Evolutionary conservation across 2,797 vertebrate species (phyloP).

Genomic region (Cirrhinus mrigala): DNA sequence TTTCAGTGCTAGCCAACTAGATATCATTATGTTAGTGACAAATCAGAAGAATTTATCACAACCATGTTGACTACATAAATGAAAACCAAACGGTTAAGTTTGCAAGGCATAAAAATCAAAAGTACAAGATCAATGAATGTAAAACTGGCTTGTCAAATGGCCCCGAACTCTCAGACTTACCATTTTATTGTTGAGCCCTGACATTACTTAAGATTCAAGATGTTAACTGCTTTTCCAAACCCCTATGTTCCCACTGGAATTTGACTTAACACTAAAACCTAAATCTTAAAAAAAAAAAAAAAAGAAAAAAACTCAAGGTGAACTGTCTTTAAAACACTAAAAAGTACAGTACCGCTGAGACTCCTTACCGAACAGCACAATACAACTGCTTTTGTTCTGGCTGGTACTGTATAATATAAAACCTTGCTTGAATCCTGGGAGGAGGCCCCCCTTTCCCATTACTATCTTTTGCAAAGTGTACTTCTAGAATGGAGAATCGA

Average conservation of each 20-base stretch:
- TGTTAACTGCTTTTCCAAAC: constrained; percentile 4
- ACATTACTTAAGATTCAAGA: constrained; percentile 7
- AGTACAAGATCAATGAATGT: neutral
- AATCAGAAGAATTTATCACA: neutral
- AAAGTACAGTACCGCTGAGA: constrained; percentile 25
- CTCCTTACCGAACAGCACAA: constrained; percentile 17
- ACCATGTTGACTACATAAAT: neutral
- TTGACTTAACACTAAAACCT: constrained; percentile 4
- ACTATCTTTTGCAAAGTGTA: constrained; percentile 43
- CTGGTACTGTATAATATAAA: constrained; percentile 50
- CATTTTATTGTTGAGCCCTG: neutral
- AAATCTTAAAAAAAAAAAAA: constrained; percentile 19
- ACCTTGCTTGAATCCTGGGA: constrained; percentile 32
- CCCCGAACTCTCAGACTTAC: neutral
- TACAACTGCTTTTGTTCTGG: constrained; percentile 39
- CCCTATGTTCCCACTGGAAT: neutral
- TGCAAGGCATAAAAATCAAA: neutral
- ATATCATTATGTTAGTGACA: neutral
- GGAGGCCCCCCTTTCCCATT: constrained; percentile 34
- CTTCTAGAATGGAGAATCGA: constrained; percentile 53
- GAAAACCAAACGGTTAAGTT: neutral
- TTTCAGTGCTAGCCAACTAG: neutral
- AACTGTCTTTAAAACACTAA: constrained; percentile 27
- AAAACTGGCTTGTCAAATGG: neutral
- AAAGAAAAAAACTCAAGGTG: constrained; percentile 10